Conservation (phyloP, 2,888 invertebrate species). For the Cecidostiba fungosa region DNA sequence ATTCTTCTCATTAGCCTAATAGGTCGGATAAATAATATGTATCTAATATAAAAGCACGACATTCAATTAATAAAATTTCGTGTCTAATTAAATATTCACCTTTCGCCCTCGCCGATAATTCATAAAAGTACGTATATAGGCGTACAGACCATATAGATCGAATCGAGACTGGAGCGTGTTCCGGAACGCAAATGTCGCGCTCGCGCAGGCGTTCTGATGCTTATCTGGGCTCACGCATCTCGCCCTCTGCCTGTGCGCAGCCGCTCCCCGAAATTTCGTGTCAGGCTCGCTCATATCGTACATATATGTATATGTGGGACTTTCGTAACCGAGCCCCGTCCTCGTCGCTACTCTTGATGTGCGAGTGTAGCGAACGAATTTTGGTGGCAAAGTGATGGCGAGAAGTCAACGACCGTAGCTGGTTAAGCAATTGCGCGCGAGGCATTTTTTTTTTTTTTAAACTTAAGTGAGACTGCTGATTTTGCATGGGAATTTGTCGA, state of each 20-base stretch:
- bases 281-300: background rate
- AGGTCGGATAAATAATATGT: too few relatives aligned
- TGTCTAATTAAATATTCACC: background rate
- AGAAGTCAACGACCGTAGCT: too few relatives aligned
- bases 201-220: too few relatives aligned
- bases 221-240: slow-evolving; percentile 42
- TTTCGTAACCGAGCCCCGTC: background rate
- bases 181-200: slow-evolving; percentile 40
- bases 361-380: too few relatives aligned
- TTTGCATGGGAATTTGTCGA: too few relatives aligned
- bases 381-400: too few relatives aligned
- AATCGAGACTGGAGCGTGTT: background rate
- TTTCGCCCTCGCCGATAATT: background rate
- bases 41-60: too few relatives aligned
- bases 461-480: too few relatives aligned
- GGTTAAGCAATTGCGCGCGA: too few relatives aligned
- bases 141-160: background rate
- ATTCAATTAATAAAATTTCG: background rate
- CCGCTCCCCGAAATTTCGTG: slow-evolving; percentile 59
- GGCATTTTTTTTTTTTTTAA: too few relatives aligned
- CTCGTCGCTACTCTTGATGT: background rate
- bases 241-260: background rate
- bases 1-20: too few relatives aligned
- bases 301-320: background rate
- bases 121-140: background rate